Evolutionary conservation across 1,140 invertebrate species (phyloP), one percentile per base, ranked within the genome.

Genomic region (Carposina sasakii): DNA sequence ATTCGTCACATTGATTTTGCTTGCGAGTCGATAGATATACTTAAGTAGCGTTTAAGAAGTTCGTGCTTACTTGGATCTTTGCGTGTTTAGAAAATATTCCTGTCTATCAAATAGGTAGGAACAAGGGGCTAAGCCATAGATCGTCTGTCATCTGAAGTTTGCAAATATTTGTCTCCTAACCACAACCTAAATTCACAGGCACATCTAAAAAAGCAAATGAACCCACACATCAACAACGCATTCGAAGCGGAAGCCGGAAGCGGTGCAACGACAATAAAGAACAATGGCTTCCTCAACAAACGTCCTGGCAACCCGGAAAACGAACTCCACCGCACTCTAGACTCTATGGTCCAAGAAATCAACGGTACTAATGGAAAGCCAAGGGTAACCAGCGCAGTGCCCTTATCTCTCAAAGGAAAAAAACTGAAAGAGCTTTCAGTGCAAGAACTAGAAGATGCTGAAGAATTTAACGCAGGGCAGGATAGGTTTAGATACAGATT

Each of bases 401-500:
- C 66, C 0, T 69, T 73, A 50, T 55, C 61, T 5, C 40, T 77
- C 1, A 77, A 75, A 56, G 72, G 73, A 3, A 76, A 66, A 20
- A 77, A 67, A 34, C 68, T 71, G 13, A 81, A 74, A 31, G 76
- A 81, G 33, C 39, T 81, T 0, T 60, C 72, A 1, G 63, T 58
- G 0, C 59, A 40, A 6, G 70, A 83, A 43, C 45, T 79, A 22
- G 60, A 73, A 4, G 56, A 73, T 16, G 61, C 72, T 23, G 72
- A 63, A 0, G 53, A 75, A 43, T 67, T 79, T 0, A 74, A 66
- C 20, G 67, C 71, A 0, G 71, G 39, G 33, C 55, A 78, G 57
- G 76, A 79, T 28, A 55, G 79, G 26, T 81, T 83, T 48, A 61
- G 79, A 34, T 54, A 75, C 48, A 55, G 68, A 52, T 67, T 77